Conservation (phyloP, 1,140 invertebrate genomes). For the Saccostrea echinata region DNA sequence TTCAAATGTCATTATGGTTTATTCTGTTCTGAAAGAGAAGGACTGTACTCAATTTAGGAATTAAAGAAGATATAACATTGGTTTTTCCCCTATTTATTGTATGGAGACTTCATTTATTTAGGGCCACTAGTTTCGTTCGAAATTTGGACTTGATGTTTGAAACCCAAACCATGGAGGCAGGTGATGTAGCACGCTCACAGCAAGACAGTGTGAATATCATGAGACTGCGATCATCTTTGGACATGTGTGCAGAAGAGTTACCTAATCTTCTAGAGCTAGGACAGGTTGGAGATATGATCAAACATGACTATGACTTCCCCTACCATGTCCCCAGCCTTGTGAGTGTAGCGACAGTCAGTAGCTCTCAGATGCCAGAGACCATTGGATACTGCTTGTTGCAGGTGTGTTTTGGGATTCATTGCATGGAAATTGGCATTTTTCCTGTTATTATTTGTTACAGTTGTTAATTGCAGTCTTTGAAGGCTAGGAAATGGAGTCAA, state of each 20-base stretch:
- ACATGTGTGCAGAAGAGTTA: conserved; percentile 74
- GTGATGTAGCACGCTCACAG: conserved; percentile 57
- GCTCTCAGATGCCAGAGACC: conserved; percentile 75
- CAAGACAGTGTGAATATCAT: conserved; percentile 62
- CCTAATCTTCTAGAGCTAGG: conserved; percentile 77
- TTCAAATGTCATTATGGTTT: too few relatives aligned
- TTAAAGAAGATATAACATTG: too few relatives aligned
- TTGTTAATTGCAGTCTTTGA: too few relatives aligned
- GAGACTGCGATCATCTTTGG: conserved; percentile 73
- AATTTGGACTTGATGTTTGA: conserved; percentile 75
- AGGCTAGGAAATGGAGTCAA: too few relatives aligned
- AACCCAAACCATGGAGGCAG: conserved; percentile 75
- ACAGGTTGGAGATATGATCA: conserved; percentile 61
- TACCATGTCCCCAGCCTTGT: conserved; percentile 76
- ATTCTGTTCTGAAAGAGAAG: too few relatives aligned
- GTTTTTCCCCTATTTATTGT: too few relatives aligned
- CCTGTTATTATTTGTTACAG: too few relatives aligned
- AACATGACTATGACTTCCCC: conserved; percentile 73
- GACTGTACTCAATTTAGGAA: too few relatives aligned
- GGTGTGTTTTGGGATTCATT: conserved; percentile 60
- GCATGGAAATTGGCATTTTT: too few relatives aligned
- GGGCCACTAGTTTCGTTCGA: conserved; percentile 70
- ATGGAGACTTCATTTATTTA: conserved; percentile 45
- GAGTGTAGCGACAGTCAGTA: conserved; percentile 70
- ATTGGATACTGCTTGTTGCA: conserved; percentile 77